Evolutionary conservation across 2,888 invertebrate species (phyloP).

Genomic region (Bimastos eiseni): DNA sequence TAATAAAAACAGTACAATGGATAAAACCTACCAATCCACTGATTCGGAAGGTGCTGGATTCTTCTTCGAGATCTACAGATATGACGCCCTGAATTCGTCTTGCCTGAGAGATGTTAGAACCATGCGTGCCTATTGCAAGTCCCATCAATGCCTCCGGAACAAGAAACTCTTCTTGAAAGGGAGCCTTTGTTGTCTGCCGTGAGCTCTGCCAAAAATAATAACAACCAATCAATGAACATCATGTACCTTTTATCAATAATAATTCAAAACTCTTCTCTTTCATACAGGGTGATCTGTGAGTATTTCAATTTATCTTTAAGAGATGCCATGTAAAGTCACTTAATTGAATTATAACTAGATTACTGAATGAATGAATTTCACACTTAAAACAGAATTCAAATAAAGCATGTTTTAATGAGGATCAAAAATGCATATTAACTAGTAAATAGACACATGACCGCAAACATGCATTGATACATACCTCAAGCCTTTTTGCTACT

Average conservation of each 20-base stretch:
- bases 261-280: no score
- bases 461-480: conserved; percentile 38
- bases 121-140: conserved; percentile 94
- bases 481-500: conserved; percentile 88
- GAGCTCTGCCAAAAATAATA: conserved; percentile 67
- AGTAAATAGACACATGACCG: neutral
- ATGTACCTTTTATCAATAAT: no score
- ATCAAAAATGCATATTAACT: neutral
- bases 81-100: conserved; percentile 90
- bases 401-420: neutral
- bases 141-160: conserved; percentile 98
- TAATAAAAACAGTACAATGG: neutral
- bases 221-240: neutral
- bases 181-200: conserved; percentile 66
- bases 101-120: conserved; percentile 92
- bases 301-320: neutral
- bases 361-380: neutral
- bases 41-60: conserved; percentile 93
- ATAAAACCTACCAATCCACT: conserved; percentile 76
- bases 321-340: neutral
- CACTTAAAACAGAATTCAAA: neutral
- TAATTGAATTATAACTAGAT: neutral
- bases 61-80: conserved; percentile 75
- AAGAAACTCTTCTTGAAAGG: conserved; percentile 81
- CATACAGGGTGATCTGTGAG: neutral